phyloP scores from a whole-genome alignment of 2,797 vertebrate genomes.

The Cuniculus paca region DNA sequence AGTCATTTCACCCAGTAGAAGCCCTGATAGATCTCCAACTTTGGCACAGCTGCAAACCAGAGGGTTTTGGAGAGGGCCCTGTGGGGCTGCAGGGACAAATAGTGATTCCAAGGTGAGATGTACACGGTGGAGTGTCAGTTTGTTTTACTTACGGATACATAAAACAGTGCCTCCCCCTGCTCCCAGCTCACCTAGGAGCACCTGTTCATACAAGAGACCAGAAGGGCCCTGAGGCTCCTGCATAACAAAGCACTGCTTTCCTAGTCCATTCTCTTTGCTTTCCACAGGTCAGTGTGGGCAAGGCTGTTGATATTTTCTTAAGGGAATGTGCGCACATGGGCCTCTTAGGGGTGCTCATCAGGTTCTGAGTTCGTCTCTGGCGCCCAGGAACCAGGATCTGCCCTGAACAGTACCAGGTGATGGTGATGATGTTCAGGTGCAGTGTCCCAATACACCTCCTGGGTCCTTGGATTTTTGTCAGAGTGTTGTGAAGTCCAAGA shows the following conservation, averaged over 20 bases:
- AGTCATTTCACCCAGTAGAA: neutral
- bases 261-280: neutral
- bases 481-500: constrained; percentile 44
- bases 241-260: neutral
- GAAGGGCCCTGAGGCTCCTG: neutral
- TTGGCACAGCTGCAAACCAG: neutral
- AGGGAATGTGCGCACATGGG: neutral
- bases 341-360: neutral
- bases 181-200: neutral
- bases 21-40: neutral
- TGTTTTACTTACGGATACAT: neutral
- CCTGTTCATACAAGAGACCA: neutral
- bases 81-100: neutral
- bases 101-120: neutral
- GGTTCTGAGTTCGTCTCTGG: neutral
- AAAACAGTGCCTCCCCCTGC: neutral
- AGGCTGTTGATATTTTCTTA: neutral
- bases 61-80: neutral
- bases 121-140: neutral
- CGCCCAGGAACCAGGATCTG: neutral
- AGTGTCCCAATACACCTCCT: neutral
- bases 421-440: neutral
- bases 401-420: neutral
- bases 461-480: neutral
- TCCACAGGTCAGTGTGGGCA: neutral